Percentiles rank a stretch among this genome's conserved stretches.
Conservation (phyloP, 2,888 invertebrate genomes). For the Sisyra nigra region DNA sequence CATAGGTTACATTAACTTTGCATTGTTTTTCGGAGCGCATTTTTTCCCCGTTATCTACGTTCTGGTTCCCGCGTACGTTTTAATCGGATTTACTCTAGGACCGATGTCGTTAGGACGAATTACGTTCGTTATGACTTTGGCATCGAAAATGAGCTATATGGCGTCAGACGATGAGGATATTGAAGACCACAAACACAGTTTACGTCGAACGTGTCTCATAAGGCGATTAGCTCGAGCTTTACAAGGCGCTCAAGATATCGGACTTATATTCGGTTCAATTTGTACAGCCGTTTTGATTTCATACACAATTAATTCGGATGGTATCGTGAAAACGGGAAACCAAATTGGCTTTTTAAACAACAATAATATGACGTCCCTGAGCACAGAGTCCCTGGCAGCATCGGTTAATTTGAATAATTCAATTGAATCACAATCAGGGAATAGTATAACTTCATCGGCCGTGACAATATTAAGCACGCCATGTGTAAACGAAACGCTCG, state of each 20-base stretch:
- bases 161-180: slow-evolving; percentile 29
- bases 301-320: slow-evolving; percentile 18
- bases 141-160: slow-evolving; percentile 26
- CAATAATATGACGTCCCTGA: background rate
- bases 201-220: slow-evolving; percentile 24
- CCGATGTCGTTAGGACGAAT: slow-evolving; percentile 21
- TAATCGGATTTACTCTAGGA: slow-evolving; percentile 41
- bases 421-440: background rate
- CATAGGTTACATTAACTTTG: slow-evolving; percentile 34
- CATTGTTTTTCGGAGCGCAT: slow-evolving; percentile 43
- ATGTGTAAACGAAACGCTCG: background rate
- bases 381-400: background rate
- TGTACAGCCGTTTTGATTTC: slow-evolving; percentile 30
- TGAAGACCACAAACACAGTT: slow-evolving; percentile 15
- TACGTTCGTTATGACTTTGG: slow-evolving; percentile 28
- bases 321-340: background rate
- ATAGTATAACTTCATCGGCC: too few species aligned
- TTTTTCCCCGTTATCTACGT: slow-evolving; percentile 35
- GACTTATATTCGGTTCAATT: slow-evolving; percentile 36
- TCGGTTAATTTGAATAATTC: slow-evolving; percentile 1
- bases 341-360: background rate
- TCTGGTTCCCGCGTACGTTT: slow-evolving; percentile 32
- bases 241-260: slow-evolving; percentile 38
- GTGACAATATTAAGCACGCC: background rate
- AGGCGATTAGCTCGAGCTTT: slow-evolving; percentile 35